phyloP scores from a whole-genome alignment of 2,113 vertebrate species.

The Strix aluco region DNA sequence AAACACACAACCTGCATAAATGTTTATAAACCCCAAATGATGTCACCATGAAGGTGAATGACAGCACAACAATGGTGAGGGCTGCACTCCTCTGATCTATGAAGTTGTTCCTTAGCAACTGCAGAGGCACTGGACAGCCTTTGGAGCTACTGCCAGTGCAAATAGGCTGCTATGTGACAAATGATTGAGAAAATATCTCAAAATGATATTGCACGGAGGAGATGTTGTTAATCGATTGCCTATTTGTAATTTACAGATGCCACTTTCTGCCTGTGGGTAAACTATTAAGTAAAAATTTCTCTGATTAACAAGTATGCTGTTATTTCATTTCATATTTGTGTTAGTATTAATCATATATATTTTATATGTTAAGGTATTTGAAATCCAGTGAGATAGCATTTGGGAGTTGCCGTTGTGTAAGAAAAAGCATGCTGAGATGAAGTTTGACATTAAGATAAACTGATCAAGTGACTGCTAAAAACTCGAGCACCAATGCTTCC shows the following conservation, averaged over 20 bases:
- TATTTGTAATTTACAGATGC: neutral
- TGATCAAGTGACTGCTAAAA: neutral
- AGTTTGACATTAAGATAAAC: neutral
- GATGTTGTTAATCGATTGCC: neutral
- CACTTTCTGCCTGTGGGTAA: neutral
- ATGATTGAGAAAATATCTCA: neutral
- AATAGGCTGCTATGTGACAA: neutral
- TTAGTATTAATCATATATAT: neutral
- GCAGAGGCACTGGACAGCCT: neutral
- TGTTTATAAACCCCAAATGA: neutral
- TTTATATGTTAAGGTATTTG: neutral
- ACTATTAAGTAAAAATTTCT: neutral
- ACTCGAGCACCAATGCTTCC: rapidly evolving
- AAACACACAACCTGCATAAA: neutral
- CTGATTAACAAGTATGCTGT: neutral
- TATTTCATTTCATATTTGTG: neutral
- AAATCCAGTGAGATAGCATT: neutral
- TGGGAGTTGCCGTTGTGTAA: neutral
- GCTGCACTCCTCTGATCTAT: neutral
- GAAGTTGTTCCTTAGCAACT: neutral
- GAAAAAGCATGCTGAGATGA: neutral
- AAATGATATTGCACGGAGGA: neutral
- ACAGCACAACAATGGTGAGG: neutral
- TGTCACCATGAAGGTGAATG: neutral
- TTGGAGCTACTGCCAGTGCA: neutral